Conservation (phyloP, 2,888 invertebrate species). For the Biston stratarius region DNA sequence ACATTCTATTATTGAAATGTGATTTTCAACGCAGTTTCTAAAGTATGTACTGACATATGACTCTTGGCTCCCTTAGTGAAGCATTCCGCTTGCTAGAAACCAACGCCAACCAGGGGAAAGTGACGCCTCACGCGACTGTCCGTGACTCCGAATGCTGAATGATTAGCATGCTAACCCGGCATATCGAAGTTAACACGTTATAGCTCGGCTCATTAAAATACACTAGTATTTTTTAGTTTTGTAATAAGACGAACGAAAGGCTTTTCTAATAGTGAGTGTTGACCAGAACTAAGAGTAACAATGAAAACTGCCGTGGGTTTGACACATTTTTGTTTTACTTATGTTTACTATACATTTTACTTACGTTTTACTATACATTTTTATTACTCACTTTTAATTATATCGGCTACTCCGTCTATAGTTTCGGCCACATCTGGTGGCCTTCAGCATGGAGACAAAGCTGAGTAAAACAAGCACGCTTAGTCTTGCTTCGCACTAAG, state of each 20-base stretch:
- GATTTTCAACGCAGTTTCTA: neutral
- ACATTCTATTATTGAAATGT: neutral
- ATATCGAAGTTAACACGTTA: constrained; percentile 43
- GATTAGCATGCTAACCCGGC: constrained; percentile 62
- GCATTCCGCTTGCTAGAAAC: constrained; percentile 75
- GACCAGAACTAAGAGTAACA: no score
- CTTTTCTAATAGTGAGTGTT: neutral
- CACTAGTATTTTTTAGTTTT: neutral
- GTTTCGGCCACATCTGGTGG: no score
- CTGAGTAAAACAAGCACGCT: no score
- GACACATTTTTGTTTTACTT: no score
- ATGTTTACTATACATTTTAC: no score
- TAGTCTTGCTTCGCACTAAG: no score
- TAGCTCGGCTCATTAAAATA: neutral
- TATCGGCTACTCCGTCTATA: no score
- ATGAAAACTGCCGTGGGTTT: no score
- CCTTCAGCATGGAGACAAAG: no score
- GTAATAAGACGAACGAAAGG: no score
- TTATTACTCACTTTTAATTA: no score
- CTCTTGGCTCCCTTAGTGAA: constrained; percentile 39
- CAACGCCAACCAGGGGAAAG: constrained; percentile 68
- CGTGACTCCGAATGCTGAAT: constrained; percentile 64
- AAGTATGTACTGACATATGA: neutral
- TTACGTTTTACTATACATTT: no score
- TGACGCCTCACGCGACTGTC: constrained; percentile 75